Evolutionary conservation across 2,113 vertebrate species (phyloP), one percentile per base, ranked within the genome.

Genomic region (Aramus guarauna): DNA sequence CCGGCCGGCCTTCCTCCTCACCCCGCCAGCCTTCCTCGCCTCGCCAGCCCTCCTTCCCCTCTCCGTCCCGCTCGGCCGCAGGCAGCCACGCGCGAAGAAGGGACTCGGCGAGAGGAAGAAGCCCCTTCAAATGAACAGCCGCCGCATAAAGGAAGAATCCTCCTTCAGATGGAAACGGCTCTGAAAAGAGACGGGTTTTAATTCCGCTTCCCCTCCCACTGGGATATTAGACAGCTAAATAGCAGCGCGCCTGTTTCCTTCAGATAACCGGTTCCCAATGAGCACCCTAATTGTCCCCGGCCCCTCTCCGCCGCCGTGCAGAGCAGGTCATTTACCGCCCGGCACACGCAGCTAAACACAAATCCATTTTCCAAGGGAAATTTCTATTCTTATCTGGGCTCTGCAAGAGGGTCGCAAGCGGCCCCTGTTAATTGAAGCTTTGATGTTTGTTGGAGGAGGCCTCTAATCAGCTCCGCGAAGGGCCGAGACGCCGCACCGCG

Each of bases 371-470:
- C 98, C 97, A 74, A 96, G 97, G 97, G 97, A 98, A 97, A 98
- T 97, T 97, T 97, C 98, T 98, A 90, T 97, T 98, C 98, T 98
- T 98, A 98, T 98, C 98, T 97, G 98, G 97, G 97, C 95, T 97
- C 96, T 98, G 98, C 98, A 98, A 98, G 98, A 98, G 98, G 98
- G 98, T 95, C 92, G 95, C 94, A 16, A 96, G 97, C 92, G 3
- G 98, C 93, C 98, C 93, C 62, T 56, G 96, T 95, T 98, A 98
- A 98, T 98, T 98, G 98, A 90, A 97, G 98, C 98, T 97, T 97
- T 97, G 98, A 96, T 97, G 98, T 90, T 88, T 94, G 92, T 79
- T 95, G 97, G 97, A 97, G 97, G 97, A 96, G 96, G 96, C 79
- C 96, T 96, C 97, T 96, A 95, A 98, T 97, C 97, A 88, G 96